Evolutionary conservation across 2,797 vertebrate species (phyloP), one percentile per base, ranked within the genome.

Genomic region (Lepus oiostolus): DNA sequence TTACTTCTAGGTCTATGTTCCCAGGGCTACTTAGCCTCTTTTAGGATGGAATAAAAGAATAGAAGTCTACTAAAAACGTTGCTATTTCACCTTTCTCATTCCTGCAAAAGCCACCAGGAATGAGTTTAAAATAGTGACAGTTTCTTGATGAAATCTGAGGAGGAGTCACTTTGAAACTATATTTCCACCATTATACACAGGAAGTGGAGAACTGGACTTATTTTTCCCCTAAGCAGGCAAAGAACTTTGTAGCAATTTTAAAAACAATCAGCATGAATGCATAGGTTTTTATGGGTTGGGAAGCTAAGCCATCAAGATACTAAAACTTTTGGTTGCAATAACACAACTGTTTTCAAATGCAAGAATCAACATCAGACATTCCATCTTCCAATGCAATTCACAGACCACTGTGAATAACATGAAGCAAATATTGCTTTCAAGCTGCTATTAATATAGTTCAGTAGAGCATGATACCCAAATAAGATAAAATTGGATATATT

Each of bases 271-370:
- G 17, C 79, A 1, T 54, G 50, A 87, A 71, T 71, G 32, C 9
- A 65, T 38, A 68, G 1, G 30, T 62, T 77, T 75, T 91, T 93
- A 83, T 85, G 19, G 50, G 85, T 83, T 68, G 52, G 42, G 21
- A 95, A 85, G 54, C 54, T 67, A 85, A 97, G 13, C 26, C 30
- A 81, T 58, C 26, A 70, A 68, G 52, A 81, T 32, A 72, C 65
- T 77, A 71, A 92, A 94, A 94, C 8, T 85, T 90, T 74, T 70
- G 83, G n/a, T 7, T 26, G 24, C 86, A 87, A 90, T 91, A 60
- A 93, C 26, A n/a, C 4, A 95, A 13, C 75, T 90, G 75, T 88
- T 94, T 91, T 91, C 60, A 90, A 94, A 88, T 71, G 12, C 22
- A 93, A 90, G 58, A 71, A 71, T 77, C 22, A 38, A 85, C 93